Evolutionary conservation across 2,113 vertebrate species (phyloP), one percentile per base, ranked within the genome.

Genomic region (Ranitomeya imitator): DNA sequence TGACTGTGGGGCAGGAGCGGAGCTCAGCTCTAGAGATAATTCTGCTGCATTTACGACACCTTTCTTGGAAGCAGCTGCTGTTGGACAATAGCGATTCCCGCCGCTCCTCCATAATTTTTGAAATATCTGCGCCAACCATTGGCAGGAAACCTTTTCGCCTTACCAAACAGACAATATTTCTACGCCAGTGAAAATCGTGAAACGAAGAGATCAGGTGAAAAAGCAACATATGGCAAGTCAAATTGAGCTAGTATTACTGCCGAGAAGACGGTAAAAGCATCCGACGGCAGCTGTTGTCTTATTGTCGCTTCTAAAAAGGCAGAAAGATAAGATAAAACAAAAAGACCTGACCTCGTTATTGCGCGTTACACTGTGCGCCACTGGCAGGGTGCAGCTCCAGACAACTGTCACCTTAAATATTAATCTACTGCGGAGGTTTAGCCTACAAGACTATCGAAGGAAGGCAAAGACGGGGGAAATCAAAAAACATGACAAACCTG

Each of bases 321-420:
- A 37, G 11, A 23, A 76, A 73, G 84, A 76, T 59, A 76, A 85
- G 69, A 74, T 85, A 23, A 74, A 73, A 71, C 23, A 85, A 57
- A 85, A 74, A 85, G 54, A 60, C 84, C 51, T 60, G 69, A 85
- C 69, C 84, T 85, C 55, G 76, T 85, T 74, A 74, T 37, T 60
- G 69, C 76, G 84, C 26, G 19, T 74, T 60, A 85, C 55, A 85
- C 69, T 60, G 69, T 60, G 71, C 23, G 55, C 83, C 55, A 26
- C 3, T 60, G 54, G 69, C 26, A 60, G 69, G 54, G 23, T 85
- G 71, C 18, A 74, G 84, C 84, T 60, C 61, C 69, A 76, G 55
- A 60, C 69, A 61, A 85, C 23, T n/a, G 55, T 85, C 69, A 74
- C 51, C 69, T 76, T 85, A 85, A 73, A 85, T 85, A 85, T 85